These are phyloP conservation scores for Diadema setosum DNA, from an alignment of 35 echinoderm and acorn worm species.

Conservation along the genomic window DNA sequence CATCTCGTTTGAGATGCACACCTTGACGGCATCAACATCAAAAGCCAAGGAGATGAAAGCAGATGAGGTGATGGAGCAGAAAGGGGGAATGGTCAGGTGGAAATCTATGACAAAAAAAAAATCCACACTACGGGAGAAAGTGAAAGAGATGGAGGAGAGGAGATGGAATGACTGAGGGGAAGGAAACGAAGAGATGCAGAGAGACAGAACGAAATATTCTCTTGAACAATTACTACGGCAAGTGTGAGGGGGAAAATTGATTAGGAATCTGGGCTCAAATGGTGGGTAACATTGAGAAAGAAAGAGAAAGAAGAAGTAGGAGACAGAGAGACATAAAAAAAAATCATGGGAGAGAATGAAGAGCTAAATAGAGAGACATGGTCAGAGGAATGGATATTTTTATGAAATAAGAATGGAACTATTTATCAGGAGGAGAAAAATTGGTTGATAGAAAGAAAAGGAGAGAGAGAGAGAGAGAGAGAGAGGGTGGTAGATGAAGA, in stretches of 20 bases:
- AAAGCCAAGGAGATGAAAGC: background rate
- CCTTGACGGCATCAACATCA: constrained; percentile 4
- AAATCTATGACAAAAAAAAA: too few species aligned
- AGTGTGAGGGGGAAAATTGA: background rate
- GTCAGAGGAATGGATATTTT: background rate
- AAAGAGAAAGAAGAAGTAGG: background rate
- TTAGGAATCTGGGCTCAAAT: background rate
- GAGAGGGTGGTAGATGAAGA: too few species aligned
- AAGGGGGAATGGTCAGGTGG: background rate
- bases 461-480: background rate
- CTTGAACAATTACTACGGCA: background rate
- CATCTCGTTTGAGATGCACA: background rate
- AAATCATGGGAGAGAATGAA: background rate
- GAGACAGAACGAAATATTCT: background rate
- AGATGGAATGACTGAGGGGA: background rate
- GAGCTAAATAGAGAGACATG: background rate
- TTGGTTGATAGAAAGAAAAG: background rate
- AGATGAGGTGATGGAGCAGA: background rate
- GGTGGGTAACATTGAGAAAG: background rate
- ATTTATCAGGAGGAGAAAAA: background rate
- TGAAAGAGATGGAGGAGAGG: background rate
- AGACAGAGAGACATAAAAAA: background rate
- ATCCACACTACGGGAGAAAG: background rate
- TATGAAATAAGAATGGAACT: background rate
- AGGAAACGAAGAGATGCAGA: background rate